Evolutionary conservation across 2,888 invertebrate genomes (phyloP), one percentile per base, ranked within the genome.

Genomic region (Sesia bembeciformis): DNA sequence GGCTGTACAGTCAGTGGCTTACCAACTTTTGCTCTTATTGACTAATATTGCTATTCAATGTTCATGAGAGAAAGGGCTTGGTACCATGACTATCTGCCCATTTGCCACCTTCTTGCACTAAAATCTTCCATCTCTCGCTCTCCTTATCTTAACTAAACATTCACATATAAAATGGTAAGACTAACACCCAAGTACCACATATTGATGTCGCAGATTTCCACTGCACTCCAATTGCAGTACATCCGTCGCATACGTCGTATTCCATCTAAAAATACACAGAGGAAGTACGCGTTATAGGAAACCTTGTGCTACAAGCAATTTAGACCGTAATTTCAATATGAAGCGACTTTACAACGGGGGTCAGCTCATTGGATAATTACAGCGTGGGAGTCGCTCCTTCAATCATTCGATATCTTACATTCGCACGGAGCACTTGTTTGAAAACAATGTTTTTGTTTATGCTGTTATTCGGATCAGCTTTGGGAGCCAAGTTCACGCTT

Each of bases 311-410:
- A 56, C 54, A 56, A 59, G 57, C 64, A 71, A 72, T 68, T 70
- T 61, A 62, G 56, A 51, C 8, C 56, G 60, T 65, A 70, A 70
- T 72, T 67, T 65, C 64, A 68, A 67, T 71, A 64, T 71, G 67
- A 68, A 59, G 59, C 70, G 69, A 64, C 67, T 77, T 74, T 74
- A 75, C 65, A 64, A 52, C 61, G 61, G 73, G 74, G 78, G 73
- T 72, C 76, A 62, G 65, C 54, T 74, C 68, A 87, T 87, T 84
- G 81, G 61, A 81, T 86, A 85, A 88, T 83, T 84, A 84, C 67
- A 60, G 69, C 60, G 81, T 82, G 72, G 84, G 84, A 66, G 58
- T 74, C 56, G 56, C 61, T 55, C 58, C 58, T 56, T 52, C 56
- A 62, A 59, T 62, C 84, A 85, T 69, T 84, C 69, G 59, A 61